A percentile compares a stretch with the other conserved stretches of the same genome.
phyloP scores from a whole-genome alignment of 2,113 vertebrate species.

The Ciconia stormi region DNA sequence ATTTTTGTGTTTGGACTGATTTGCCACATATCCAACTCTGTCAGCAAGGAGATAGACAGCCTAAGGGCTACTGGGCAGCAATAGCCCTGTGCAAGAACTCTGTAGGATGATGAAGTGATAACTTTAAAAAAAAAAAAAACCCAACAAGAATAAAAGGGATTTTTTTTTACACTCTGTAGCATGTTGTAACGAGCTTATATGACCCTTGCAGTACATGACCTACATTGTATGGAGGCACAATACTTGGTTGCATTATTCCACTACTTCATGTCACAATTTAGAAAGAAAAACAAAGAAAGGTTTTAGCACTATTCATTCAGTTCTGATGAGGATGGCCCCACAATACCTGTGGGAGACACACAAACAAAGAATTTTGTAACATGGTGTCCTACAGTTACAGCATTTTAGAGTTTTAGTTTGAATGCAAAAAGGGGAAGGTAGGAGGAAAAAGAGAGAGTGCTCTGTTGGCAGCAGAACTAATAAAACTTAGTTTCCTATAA shows the following conservation, averaged over 20 bases:
- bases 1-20: background rate
- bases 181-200: background rate
- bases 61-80: background rate
- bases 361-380: background rate
- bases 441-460: background rate
- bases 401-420: background rate
- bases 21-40: background rate
- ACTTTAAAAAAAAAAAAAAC: background rate
- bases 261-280: background rate
- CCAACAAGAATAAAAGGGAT: too few relatives aligned
- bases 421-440: background rate
- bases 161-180: background rate
- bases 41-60: background rate
- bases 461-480: background rate
- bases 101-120: background rate
- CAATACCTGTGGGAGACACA: background rate
- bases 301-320: background rate
- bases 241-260: background rate
- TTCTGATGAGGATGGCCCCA: background rate
- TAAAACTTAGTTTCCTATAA: background rate
- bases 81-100: background rate
- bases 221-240: background rate
- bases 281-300: background rate
- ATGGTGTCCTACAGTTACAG: background rate
- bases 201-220: background rate